Base-by-base conservation (phyloP, 2,797 vertebrate genomes). In the Enteromius afrohamiltoni region DNA sequence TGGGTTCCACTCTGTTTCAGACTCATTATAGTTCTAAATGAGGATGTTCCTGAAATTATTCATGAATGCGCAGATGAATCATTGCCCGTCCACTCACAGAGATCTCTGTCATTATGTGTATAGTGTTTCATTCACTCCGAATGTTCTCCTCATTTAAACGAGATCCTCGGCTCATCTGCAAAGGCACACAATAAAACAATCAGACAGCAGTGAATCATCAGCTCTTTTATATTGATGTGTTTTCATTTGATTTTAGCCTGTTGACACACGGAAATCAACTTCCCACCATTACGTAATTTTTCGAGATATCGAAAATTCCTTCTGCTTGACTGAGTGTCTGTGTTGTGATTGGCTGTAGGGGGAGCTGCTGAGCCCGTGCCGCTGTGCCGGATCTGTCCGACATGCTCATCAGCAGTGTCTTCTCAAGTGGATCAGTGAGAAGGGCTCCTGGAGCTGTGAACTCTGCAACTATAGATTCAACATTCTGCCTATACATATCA, bases 401-500 rank as follows among this genome's bases (percentile, higher is more conserved):
- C 96, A 98, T 89, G 97, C 97, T 0, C 97, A 98, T 90, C 97
- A 98, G 89, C 95, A 96, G 78, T 98, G 97, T 91, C 94, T 98
- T n/a, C 93, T 98, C 69, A 98, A 98, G 89, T 98, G 97, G 97
- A 98, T 98, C 92, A 98, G 97, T 53, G 97, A 98, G 91, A 94
- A 96, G 21, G 97, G 97, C 77, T 97, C 96, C 79, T 98, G 97
- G 97, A 97, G 96, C 89, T 98, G 97, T 26, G 97, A 98, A 87
- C 96, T 98, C 79, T 98, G 97, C 95, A 97, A 97, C 90, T 98
- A 98, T 83, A 95, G 96, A 93, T 98, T 97, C 93, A 96, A 97
- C 70, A 95, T 98, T 85, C 95, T 97, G 88, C 96, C 97, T 92
- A 97, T 98, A 93, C 96, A 96, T 93, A 95, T 97, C 96, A 98